A percentile compares a stretch with the other conserved stretches of the same genome.
Evolutionary conservation across 2,888 invertebrate species (phyloP).

Genomic region (Crossocerus cetratus): DNA sequence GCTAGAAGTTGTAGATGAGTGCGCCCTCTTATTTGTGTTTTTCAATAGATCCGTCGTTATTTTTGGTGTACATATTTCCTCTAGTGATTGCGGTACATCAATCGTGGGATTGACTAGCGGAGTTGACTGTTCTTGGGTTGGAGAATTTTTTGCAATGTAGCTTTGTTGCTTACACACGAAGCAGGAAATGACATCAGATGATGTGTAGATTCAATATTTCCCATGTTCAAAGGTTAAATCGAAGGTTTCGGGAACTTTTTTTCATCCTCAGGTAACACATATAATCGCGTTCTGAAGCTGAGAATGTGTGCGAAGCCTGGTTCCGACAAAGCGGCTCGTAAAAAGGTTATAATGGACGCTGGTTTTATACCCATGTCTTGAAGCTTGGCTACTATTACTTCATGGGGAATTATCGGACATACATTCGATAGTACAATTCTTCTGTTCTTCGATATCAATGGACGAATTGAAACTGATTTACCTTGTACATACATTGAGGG

Average conservation of each 20-base stretch:
- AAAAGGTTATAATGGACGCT: background rate
- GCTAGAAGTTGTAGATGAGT: no score
- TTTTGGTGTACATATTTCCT: no score
- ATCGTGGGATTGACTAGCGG: no score
- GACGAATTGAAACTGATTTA: background rate
- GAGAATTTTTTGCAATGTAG: no score
- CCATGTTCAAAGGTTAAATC: background rate
- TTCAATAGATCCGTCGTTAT: no score
- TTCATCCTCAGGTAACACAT: background rate
- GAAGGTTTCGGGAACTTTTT: background rate
- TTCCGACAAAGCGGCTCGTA: background rate
- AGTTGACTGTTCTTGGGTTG: no score
- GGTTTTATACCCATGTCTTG: background rate
- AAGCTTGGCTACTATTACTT: background rate
- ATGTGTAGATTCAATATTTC: background rate
- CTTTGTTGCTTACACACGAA: no score
- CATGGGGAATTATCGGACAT: slow-evolving; percentile 1
- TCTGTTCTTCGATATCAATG: background rate
- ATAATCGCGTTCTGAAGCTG: background rate
- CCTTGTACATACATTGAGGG: background rate
- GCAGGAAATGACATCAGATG: no score
- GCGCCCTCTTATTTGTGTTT: no score
- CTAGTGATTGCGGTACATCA: no score
- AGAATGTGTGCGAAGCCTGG: background rate
- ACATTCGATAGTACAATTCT: slow-evolving; percentile 1